Percentiles rank a stretch among this genome's conserved stretches.
Conservation (phyloP, 2,888 invertebrate species). For the Scaptomyza tumidula region DNA sequence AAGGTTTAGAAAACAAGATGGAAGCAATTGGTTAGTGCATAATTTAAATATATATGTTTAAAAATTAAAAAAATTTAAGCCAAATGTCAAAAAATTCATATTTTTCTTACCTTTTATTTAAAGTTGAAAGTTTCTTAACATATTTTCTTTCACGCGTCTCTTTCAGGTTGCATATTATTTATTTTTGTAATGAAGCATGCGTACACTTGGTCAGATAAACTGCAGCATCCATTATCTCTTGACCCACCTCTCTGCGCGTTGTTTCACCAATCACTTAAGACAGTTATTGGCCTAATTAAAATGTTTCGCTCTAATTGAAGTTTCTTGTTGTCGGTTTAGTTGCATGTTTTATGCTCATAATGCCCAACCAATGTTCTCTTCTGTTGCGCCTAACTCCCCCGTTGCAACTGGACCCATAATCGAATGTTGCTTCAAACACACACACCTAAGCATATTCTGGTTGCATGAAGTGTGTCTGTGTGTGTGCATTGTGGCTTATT, state of each 20-base stretch:
- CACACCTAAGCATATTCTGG: slow-evolving; percentile 13
- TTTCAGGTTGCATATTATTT: slow-evolving; percentile 39
- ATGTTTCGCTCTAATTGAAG: slow-evolving; percentile 71
- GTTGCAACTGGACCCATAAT: slow-evolving; percentile 22
- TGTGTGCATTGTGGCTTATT: slow-evolving; percentile 5
- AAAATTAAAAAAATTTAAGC: no score
- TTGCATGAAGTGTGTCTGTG: slow-evolving; percentile 2
- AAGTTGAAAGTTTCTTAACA: neutral
- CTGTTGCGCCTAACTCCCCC: slow-evolving; percentile 19
- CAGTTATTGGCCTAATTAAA: slow-evolving; percentile 42
- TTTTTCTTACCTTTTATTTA: neutral
- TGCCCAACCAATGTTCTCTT: slow-evolving; percentile 30
- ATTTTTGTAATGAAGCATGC: slow-evolving; percentile 37
- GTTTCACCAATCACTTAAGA: slow-evolving; percentile 3
- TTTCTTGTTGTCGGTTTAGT: slow-evolving; percentile 64
- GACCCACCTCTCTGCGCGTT: no score
- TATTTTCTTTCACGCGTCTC: slow-evolving; percentile 21
- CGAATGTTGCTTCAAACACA: slow-evolving; percentile 20
- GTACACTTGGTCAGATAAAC: slow-evolving; percentile 41
- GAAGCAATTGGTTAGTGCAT: no score
- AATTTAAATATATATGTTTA: no score
- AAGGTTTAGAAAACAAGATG: no score
- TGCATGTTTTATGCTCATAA: slow-evolving; percentile 46
- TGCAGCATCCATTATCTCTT: neutral
- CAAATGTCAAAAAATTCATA: no score